Evolutionary conservation across 1,140 invertebrate species (phyloP).

Genomic region (Pollicipes pollicipes): DNA sequence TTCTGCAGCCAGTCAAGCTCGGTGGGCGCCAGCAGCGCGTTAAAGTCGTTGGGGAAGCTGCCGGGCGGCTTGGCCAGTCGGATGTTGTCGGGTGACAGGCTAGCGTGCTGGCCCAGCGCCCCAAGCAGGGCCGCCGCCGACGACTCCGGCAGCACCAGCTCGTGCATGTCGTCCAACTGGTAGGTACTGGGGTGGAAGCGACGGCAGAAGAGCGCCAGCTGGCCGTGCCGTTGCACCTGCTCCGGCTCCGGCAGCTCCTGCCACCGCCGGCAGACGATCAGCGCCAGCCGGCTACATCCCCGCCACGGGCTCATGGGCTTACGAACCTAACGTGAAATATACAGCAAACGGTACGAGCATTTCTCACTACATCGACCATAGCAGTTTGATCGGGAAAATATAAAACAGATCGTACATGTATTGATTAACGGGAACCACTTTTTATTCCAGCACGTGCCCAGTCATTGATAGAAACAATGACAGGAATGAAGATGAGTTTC

Average conservation of each 20-base stretch:
- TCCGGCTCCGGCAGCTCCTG: neutral
- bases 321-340: no score
- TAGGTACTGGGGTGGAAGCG: constrained; percentile 41
- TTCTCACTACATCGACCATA: no score
- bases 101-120: constrained; percentile 17
- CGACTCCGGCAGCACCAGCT: constrained; percentile 39
- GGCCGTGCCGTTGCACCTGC: constrained; percentile 15
- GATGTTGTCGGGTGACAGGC: constrained; percentile 39
- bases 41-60: constrained; percentile 37
- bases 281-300: no score
- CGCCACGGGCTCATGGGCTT: no score
- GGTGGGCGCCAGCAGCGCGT: constrained; percentile 33
- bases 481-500: no score
- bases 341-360: no score
- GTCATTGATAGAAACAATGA: no score
- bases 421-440: no score
- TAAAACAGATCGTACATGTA: no score
- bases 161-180: constrained; percentile 38
- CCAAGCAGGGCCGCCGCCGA: neutral
- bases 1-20: constrained; percentile 36
- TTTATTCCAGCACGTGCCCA: no score
- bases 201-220: constrained; percentile 41
- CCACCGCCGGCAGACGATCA: no score
- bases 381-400: no score
- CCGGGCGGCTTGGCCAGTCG: constrained; percentile 40